A percentile compares a stretch with the other conserved stretches of the same genome.
Conservation (phyloP, 2,113 vertebrate species). For the Candoia aspera region DNA sequence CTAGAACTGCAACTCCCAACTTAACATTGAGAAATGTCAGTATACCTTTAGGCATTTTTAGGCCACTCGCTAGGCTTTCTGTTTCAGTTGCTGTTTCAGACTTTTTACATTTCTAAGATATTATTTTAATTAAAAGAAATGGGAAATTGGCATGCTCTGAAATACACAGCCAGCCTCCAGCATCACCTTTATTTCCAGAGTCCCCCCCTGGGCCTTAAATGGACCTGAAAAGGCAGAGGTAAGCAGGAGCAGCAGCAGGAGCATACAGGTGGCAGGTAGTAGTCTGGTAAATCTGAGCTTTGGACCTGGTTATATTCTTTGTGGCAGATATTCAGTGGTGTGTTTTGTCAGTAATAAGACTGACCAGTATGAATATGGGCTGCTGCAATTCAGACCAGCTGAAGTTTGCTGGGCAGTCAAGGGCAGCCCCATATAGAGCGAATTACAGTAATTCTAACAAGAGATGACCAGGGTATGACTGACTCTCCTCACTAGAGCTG, state of each 20-base stretch:
- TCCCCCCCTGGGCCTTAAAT: neutral
- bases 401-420: neutral
- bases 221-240: neutral
- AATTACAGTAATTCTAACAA: neutral
- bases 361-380: neutral
- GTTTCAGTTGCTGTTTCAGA: neutral
- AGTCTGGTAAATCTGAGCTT: neutral
- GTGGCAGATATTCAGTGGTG: neutral
- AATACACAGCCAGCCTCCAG: neutral
- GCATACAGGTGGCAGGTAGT: neutral
- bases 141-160: neutral
- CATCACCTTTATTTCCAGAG: neutral
- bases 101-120: neutral
- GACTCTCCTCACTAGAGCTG: neutral
- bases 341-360: neutral
- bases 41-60: neutral
- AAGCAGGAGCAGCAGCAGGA: neutral
- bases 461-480: neutral
- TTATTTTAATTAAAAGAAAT: neutral
- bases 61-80: neutral
- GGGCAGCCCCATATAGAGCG: neutral
- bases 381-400: neutral
- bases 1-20: neutral
- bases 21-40: neutral
- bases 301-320: neutral